Evolutionary conservation across 2,888 invertebrate species (phyloP).

Genomic region (Pterostichus niger): DNA sequence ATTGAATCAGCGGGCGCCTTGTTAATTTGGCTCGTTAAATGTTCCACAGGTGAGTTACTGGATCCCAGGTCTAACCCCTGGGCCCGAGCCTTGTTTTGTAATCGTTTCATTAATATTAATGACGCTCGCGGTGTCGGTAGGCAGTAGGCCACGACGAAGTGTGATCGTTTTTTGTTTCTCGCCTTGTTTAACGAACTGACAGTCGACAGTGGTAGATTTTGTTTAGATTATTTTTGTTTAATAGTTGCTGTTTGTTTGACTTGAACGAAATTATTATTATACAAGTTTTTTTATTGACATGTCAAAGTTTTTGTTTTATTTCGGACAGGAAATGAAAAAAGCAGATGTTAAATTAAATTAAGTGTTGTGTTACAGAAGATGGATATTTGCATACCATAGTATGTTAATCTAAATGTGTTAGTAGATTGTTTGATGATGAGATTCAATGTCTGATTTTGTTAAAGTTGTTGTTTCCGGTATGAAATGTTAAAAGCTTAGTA

Average conservation of each 20-base stretch:
- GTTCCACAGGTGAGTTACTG: slow-evolving; percentile 65
- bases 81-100: slow-evolving; percentile 61
- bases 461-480: slow-evolving; percentile 35
- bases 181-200: slow-evolving; percentile 3
- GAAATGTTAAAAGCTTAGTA: background rate
- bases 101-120: slow-evolving; percentile 66
- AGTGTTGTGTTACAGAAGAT: slow-evolving; percentile 37
- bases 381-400: slow-evolving; percentile 43
- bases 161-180: slow-evolving; percentile 43
- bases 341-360: slow-evolving; percentile 59
- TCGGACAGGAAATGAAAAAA: slow-evolving; percentile 58
- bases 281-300: slow-evolving; percentile 43
- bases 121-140: slow-evolving; percentile 49
- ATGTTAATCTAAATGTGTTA: slow-evolving; percentile 43
- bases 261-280: slow-evolving; percentile 27
- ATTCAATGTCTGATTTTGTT: slow-evolving; percentile 38
- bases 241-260: slow-evolving; percentile 28
- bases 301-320: slow-evolving; percentile 31
- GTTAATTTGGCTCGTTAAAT: slow-evolving; percentile 67
- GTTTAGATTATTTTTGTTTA: slow-evolving; percentile 41
- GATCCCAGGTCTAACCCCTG: slow-evolving; percentile 52
- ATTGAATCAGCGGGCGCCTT: slow-evolving; percentile 66
- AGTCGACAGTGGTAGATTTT: slow-evolving; percentile 29
- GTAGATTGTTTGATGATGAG: slow-evolving; percentile 34
- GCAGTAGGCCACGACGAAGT: slow-evolving; percentile 41